Conservation (phyloP, 2,888 invertebrate species). For the Ceraclea dissimilis region DNA sequence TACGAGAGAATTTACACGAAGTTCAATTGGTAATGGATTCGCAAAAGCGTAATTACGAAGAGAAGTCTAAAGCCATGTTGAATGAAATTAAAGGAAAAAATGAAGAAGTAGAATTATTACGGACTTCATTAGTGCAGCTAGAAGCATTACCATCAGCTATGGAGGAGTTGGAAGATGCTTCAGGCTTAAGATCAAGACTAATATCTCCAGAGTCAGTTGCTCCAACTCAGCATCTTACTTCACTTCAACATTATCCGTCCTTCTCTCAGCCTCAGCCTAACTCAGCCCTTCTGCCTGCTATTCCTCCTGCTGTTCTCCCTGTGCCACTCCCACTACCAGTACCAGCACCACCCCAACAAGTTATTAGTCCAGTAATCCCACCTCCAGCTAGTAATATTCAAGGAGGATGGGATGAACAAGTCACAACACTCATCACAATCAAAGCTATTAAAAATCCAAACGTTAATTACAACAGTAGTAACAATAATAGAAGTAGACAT, state of each 20-base stretch:
- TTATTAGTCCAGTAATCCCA: no score
- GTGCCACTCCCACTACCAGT: no score
- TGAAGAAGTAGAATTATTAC: conserved; percentile 44
- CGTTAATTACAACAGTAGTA: no score
- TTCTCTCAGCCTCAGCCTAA: no score
- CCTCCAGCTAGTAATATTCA: no score
- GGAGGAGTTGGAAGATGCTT: conserved; percentile 34
- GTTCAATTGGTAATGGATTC: conserved; percentile 49
- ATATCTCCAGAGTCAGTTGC: no score
- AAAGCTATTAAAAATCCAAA: neutral
- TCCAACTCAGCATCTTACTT: no score
- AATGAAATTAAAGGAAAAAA: conserved; percentile 52
- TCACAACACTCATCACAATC: neutral
- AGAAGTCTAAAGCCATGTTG: conserved; percentile 49
- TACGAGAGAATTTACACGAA: conserved; percentile 50
- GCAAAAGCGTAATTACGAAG: conserved; percentile 47
- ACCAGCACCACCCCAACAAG: no score
- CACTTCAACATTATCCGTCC: no score
- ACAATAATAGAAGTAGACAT: neutral
- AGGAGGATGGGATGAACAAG: neutral
- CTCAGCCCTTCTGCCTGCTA: no score
- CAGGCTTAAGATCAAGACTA: neutral
- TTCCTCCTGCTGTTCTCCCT: no score
- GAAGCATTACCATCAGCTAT: conserved; percentile 42
- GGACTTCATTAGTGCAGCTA: conserved; percentile 39